phyloP scores from a whole-genome alignment of 2,113 vertebrate genomes.

The Marcusenius ussheri region DNA sequence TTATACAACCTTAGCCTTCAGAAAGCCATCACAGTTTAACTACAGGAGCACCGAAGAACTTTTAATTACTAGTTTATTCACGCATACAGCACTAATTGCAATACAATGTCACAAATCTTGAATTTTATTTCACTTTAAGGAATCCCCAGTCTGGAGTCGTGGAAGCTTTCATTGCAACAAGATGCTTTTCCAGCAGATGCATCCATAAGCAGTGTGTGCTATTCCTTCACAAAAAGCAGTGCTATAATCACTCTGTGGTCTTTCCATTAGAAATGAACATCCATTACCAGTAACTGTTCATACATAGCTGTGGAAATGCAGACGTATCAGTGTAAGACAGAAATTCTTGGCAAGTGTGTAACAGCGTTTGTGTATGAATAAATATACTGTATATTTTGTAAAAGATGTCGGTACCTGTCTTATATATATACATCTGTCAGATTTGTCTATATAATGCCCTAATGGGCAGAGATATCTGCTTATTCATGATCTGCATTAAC shows the following conservation, averaged over 20 bases:
- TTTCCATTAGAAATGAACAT: neutral
- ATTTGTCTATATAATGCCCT: neutral
- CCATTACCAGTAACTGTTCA: neutral
- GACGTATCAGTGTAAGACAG: neutral
- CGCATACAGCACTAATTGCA: neutral
- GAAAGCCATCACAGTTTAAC: neutral
- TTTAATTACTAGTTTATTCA: neutral
- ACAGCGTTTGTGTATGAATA: neutral
- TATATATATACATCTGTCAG: neutral
- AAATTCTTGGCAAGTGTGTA: neutral
- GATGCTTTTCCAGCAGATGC: neutral
- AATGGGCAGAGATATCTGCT: neutral
- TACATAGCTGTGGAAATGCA: neutral
- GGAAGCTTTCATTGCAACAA: neutral
- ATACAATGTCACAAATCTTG: neutral
- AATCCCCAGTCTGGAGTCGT: neutral
- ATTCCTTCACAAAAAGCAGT: neutral
- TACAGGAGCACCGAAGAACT: neutral
- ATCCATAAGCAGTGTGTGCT: neutral
- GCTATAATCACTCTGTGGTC: neutral
- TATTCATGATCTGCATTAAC: neutral
- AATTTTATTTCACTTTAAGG: neutral
- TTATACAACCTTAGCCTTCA: neutral
- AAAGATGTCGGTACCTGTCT: neutral
- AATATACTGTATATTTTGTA: neutral